Conservation (phyloP, 2,888 invertebrate species). For the Nomada flava region DNA sequence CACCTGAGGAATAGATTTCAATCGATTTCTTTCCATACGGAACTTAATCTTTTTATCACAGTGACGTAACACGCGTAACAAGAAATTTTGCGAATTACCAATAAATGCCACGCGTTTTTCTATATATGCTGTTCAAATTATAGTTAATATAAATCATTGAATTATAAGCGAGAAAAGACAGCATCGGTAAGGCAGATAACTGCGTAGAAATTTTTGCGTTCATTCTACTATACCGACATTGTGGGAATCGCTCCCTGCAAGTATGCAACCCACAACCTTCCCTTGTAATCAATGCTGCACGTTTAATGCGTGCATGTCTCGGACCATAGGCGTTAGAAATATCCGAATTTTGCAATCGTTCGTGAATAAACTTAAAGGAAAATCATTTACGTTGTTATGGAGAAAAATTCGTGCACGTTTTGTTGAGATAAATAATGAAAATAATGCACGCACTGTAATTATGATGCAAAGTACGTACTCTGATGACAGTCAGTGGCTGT, state of each 20-base stretch:
- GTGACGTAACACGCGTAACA: not conserved
- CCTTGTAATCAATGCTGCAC: not conserved
- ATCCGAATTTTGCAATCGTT: not conserved
- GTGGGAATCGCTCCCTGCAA: not conserved
- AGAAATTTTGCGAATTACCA: not conserved
- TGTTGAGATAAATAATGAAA: not conserved
- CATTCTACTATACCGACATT: slow-evolving; percentile 24
- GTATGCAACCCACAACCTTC: slow-evolving; percentile 14
- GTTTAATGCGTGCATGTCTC: not conserved
- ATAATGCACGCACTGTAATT: not conserved
- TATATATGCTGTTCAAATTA: not conserved
- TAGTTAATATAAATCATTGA: too few relatives aligned
- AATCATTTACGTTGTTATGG: not conserved
- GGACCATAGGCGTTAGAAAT: too few relatives aligned
- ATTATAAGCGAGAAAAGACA: too few relatives aligned
- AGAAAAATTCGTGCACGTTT: too few relatives aligned
- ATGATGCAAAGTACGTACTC: slow-evolving; percentile 85
- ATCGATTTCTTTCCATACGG: not conserved
- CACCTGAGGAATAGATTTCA: slow-evolving; percentile 86
- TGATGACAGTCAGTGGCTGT: slow-evolving; percentile 90
- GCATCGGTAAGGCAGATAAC: not conserved
- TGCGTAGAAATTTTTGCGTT: not conserved
- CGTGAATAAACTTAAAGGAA: not conserved
- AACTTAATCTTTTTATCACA: not conserved
- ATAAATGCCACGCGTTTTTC: not conserved